Percentiles rank a stretch among this genome's conserved stretches.
phyloP scores from a whole-genome alignment of 2,113 vertebrate species.

The Phaethornis superciliosus region DNA sequence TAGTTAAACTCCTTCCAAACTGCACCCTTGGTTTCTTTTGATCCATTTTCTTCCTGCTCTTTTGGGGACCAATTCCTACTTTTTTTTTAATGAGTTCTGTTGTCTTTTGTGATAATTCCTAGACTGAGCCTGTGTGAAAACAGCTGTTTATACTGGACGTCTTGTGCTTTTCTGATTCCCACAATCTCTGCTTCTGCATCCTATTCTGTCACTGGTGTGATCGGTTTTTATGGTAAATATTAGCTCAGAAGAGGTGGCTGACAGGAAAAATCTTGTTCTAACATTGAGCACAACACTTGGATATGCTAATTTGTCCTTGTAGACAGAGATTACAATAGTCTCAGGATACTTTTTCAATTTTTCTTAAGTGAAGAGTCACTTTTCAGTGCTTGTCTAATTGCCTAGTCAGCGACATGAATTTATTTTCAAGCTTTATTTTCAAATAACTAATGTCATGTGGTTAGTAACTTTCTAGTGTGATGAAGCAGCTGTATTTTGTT shows the following conservation, averaged over 20 bases:
- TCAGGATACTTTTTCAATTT: background rate
- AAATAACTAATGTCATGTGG: background rate
- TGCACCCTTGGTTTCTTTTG: background rate
- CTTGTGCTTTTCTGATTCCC: fast-evolving
- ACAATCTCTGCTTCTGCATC: background rate
- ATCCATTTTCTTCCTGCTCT: background rate
- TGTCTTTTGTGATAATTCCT: background rate
- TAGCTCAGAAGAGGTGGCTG: background rate
- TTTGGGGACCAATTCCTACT: background rate
- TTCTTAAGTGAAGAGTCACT: background rate
- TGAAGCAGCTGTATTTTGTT: background rate
- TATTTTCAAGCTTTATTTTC: background rate
- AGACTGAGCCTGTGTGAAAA: background rate
- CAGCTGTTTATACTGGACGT: background rate
- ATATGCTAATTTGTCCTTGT: background rate
- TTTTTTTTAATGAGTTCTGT: background rate
- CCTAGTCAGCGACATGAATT: background rate
- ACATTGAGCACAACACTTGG: background rate
- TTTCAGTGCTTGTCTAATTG: background rate
- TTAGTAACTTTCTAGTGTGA: background rate
- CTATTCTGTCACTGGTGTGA: background rate
- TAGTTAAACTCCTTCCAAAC: background rate
- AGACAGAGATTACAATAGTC: background rate
- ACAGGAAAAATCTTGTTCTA: background rate
- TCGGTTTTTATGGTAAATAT: background rate